Conservation (phyloP, 2,888 invertebrate species). For the Sinhomidia bicolor region DNA sequence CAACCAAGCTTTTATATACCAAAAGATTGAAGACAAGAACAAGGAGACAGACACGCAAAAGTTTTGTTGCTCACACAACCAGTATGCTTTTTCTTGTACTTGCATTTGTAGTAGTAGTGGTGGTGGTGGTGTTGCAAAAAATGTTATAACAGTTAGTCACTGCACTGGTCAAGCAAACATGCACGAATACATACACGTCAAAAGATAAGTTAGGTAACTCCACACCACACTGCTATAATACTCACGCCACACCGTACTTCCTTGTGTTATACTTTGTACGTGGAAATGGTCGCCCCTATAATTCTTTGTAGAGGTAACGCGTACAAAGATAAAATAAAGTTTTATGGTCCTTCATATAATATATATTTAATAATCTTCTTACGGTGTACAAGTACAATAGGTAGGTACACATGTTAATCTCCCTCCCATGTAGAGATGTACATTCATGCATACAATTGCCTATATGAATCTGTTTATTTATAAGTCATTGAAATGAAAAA, state of each 20-base stretch:
- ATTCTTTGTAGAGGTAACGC: not conserved
- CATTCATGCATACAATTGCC: not conserved
- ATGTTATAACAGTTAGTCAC: too few species aligned
- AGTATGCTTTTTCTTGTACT: not conserved
- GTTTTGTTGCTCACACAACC: not conserved
- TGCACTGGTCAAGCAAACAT: conserved; percentile 26
- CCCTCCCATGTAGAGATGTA: not conserved
- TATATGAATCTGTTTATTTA: conserved; percentile 5
- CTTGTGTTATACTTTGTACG: not conserved
- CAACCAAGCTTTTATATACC: too few species aligned
- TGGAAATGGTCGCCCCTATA: too few species aligned
- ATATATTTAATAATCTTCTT: too few species aligned
- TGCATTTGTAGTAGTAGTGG: not conserved
- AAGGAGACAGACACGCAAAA: not conserved
- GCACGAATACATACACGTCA: not conserved
- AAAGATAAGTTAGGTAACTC: not conserved
- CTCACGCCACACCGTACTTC: not conserved
- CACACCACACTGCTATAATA: not conserved
- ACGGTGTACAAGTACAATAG: not conserved
- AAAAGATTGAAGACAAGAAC: too few species aligned
- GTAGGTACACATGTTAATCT: not conserved
- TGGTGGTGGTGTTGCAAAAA: not conserved
- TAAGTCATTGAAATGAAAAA: not conserved
- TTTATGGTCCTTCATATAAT: too few species aligned
- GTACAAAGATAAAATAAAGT: too few species aligned